phyloP scores from a whole-genome alignment of 1,140 invertebrate genomes.

The Watersipora subatra region DNA sequence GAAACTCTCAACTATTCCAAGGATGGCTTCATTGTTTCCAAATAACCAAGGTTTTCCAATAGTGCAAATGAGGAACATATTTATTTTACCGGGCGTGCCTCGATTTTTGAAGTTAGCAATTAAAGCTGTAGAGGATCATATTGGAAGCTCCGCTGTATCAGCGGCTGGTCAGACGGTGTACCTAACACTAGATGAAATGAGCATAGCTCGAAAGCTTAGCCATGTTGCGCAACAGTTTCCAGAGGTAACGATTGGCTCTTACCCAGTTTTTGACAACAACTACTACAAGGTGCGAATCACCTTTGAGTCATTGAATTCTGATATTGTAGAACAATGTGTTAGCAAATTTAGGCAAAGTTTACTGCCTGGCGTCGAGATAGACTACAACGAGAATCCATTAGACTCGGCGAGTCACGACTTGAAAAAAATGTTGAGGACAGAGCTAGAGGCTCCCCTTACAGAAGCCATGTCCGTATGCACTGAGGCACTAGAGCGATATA shows the following conservation, averaged over 20 bases:
- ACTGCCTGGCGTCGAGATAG: conserved; percentile 26
- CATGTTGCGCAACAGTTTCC: conserved; percentile 44
- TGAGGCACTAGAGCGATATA: conserved; percentile 20
- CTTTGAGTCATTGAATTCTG: conserved; percentile 33
- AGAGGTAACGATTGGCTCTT: conserved; percentile 53
- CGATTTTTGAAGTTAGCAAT: conserved; percentile 51
- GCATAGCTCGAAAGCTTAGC: conserved; percentile 45
- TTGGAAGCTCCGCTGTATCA: conserved; percentile 23
- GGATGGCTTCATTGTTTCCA: conserved; percentile 29
- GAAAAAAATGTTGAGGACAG: conserved; percentile 18
- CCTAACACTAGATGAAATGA: conserved; percentile 47
- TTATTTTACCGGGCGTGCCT: conserved; percentile 64
- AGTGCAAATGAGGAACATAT: conserved; percentile 57
- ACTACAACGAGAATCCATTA: conserved; percentile 36
- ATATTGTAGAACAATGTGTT: conserved; percentile 24
- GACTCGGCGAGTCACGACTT: conserved; percentile 23
- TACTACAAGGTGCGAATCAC: conserved; percentile 44
- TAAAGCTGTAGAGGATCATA: conserved; percentile 36
- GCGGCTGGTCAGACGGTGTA: conserved; percentile 42
- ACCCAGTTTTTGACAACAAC: conserved; percentile 48
- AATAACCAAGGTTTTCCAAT: conserved; percentile 45
- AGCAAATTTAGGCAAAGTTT: conserved; percentile 23
- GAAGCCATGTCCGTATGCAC: conserved; percentile 23
- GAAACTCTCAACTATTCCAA: conserved; percentile 24
- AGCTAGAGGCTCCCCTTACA: conserved; percentile 15